A percentile compares a stretch with the other conserved stretches of the same genome.
These are phyloP conservation scores for Lutjanus erythropterus DNA, from an alignment of 2,113 vertebrate species.

Conservation along the genomic window DNA sequence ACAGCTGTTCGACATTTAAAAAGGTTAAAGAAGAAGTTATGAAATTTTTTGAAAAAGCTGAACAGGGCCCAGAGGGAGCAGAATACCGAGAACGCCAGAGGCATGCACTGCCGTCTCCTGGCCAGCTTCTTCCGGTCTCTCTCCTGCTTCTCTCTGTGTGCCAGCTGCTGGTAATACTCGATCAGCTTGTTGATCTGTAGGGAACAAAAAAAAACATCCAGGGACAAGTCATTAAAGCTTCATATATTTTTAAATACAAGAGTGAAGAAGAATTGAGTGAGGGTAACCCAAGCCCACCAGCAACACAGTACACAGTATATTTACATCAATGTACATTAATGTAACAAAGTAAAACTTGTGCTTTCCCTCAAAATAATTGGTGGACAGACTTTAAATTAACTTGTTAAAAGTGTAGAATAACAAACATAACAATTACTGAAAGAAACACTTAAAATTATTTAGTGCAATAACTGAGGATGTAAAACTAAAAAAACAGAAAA, in stretches of 20 bases:
- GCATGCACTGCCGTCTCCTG: slow-evolving; percentile 94
- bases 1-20: slow-evolving; percentile 32
- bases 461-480: neutral
- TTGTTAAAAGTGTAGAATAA: neutral
- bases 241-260: neutral
- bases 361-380: neutral
- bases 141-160: slow-evolving; percentile 97
- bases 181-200: slow-evolving; percentile 96
- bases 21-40: slow-evolving; percentile 5
- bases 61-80: slow-evolving; percentile 9
- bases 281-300: neutral
- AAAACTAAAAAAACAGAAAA: neutral
- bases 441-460: neutral
- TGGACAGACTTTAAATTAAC: neutral
- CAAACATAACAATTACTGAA: neutral
- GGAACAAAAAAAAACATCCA: slow-evolving; percentile 43
- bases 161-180: slow-evolving; percentile 98
- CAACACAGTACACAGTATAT: neutral
- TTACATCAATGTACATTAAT: neutral
- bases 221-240: neutral
- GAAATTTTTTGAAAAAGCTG: slow-evolving; percentile 7
- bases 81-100: slow-evolving; percentile 96
- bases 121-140: slow-evolving; percentile 96
- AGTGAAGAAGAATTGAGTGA: neutral
- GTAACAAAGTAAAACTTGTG: neutral